Percentiles rank a stretch among this genome's conserved stretches.
These are phyloP conservation scores for Clangula hyemalis DNA, from an alignment of 2,797 vertebrate species.

Conservation along the genomic window DNA sequence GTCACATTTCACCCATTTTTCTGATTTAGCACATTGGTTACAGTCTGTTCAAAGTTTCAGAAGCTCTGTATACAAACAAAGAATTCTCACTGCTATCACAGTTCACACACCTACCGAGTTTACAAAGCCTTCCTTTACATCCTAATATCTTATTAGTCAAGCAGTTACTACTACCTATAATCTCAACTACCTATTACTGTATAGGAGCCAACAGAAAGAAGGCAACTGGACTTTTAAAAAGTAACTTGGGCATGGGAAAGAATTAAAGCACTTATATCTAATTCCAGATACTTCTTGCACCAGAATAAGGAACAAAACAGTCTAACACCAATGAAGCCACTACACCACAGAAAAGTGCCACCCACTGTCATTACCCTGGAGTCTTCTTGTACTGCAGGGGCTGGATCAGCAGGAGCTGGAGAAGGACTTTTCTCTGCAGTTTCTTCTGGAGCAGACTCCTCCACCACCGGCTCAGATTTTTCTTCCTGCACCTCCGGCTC, in stretches of 20 bases:
- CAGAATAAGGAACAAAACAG: not conserved
- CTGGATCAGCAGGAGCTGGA: constrained; percentile 84
- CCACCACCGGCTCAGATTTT: constrained; percentile 82
- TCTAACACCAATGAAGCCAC: not conserved
- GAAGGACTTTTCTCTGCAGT: constrained; percentile 85
- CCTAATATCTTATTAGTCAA: not conserved
- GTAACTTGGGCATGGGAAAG: too few relatives aligned
- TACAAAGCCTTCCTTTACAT: not conserved
- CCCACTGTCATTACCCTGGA: constrained; percentile 82
- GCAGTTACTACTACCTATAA: not conserved
- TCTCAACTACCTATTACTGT: not conserved
- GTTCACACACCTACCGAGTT: not conserved
- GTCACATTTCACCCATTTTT: not conserved
- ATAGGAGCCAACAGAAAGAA: not conserved
- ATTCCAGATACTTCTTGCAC: not conserved
- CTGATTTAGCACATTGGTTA: not conserved
- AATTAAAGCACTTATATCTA: not conserved
- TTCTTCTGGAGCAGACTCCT: constrained; percentile 82
- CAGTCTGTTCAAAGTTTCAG: not conserved
- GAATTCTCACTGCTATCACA: not conserved
- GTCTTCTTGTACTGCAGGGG: constrained; percentile 87
- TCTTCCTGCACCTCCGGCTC: constrained; percentile 80
- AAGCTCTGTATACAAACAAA: not conserved
- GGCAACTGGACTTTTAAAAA: not conserved
- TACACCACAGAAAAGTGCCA: not conserved